Percentiles rank a stretch among this genome's conserved stretches.
These are phyloP conservation scores for Pedetes capensis DNA, from an alignment of 2,113 vertebrate species.

Conservation along the genomic window DNA sequence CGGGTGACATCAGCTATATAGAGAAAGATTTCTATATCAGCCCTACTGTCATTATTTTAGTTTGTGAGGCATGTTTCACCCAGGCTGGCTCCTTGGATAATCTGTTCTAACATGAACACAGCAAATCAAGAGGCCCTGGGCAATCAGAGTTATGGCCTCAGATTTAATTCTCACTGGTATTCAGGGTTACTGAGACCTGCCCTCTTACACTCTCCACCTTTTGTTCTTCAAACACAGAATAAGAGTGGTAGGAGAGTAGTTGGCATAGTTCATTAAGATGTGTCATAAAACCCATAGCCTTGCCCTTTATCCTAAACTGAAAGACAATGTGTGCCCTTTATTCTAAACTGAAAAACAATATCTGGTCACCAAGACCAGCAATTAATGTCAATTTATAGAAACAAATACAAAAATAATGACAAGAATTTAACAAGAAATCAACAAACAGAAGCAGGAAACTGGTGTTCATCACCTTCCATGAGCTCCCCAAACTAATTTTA, in stretches of 20 bases:
- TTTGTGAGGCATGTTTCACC: background rate
- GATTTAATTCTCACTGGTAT: background rate
- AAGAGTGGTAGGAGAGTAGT: background rate
- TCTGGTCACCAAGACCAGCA: background rate
- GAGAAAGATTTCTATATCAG: background rate
- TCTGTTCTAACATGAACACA: background rate
- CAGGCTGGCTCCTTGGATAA: background rate
- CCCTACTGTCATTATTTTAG: background rate
- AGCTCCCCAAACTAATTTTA: conserved; percentile 43
- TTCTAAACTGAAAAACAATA: background rate
- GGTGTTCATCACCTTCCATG: background rate
- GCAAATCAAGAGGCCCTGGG: background rate
- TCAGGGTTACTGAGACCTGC: background rate
- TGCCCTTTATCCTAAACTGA: background rate
- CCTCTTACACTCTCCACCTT: background rate
- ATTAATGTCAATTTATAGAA: background rate
- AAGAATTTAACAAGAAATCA: background rate
- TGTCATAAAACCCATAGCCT: background rate
- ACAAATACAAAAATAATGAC: background rate
- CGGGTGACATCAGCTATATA: background rate
- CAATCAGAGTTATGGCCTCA: background rate
- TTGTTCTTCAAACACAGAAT: background rate
- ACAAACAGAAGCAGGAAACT: background rate
- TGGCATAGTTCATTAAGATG: background rate
- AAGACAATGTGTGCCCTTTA: background rate